Base-by-base conservation (phyloP, 2,113 vertebrate species). In the Taxidea taxus region DNA sequence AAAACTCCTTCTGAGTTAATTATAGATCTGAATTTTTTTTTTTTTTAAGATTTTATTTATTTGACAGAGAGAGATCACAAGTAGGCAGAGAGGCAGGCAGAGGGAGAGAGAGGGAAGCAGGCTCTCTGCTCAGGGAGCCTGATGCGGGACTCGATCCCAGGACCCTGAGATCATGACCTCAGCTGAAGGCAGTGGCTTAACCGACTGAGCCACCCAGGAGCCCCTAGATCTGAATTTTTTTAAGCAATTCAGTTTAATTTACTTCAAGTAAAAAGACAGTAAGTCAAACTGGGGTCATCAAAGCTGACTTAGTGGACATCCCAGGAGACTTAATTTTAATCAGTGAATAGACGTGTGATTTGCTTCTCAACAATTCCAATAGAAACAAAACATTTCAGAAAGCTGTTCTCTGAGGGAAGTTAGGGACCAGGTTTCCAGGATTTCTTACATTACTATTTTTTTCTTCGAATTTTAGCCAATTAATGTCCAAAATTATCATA, bases 11-110 rank as follows among this genome's bases (percentile, higher is more conserved):
- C 56, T 82, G 34, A 86, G 95, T 87, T 64, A 42, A 31, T 64
- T 86, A 94, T 8, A 94, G 29, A 95, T n/a, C 31, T 86, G 29
- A 62, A 56, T 60, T 91, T 96, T 91, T 96, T 92, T 94, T 90
- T 96, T 92, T 94, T 90, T n/a, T n/a, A n/a, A n/a, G n/a, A n/a
- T n/a, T n/a, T n/a, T n/a, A n/a, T n/a, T n/a, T n/a, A n/a, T n/a
- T n/a, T n/a, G n/a, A n/a, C n/a, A n/a, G n/a, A n/a, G n/a, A n/a
- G n/a, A n/a, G n/a, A n/a, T n/a, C n/a, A n/a, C n/a, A n/a, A n/a
- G n/a, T n/a, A n/a, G n/a, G n/a, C n/a, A n/a, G n/a, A n/a, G n/a
- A n/a, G n/a, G n/a, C n/a, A n/a, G n/a, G n/a, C n/a, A n/a, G n/a
- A n/a, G n/a, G n/a, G n/a, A n/a, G n/a, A n/a, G n/a, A n/a, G n/a